phyloP scores from a whole-genome alignment of 2,888 invertebrate species.

The Odontothrips loti region DNA sequence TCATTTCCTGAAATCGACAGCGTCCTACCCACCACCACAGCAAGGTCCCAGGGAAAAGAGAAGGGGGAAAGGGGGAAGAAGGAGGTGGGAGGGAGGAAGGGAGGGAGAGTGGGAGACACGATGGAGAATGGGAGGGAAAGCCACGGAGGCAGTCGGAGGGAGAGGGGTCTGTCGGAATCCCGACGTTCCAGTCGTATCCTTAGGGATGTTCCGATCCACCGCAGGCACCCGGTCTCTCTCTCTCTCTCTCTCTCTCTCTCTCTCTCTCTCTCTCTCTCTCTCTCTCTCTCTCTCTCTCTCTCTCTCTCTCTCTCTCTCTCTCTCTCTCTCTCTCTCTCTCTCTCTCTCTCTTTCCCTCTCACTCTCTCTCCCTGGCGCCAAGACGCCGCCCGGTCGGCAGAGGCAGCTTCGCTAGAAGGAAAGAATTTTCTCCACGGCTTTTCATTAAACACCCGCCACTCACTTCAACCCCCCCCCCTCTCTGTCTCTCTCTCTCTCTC shows the following conservation, averaged over 20 bases:
- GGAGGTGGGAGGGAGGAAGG: neutral
- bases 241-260: neutral
- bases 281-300: neutral
- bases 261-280: neutral
- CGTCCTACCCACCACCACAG: neutral
- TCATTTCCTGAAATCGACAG: conserved; percentile 21
- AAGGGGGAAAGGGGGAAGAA: neutral
- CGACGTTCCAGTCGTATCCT: conserved; percentile 19
- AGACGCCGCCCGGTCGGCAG: neutral
- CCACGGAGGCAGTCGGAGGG: neutral
- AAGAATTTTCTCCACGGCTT: conserved; percentile 16
- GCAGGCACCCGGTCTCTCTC: neutral
- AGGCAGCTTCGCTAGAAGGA: neutral
- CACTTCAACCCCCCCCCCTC: neutral
- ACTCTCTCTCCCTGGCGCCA: neutral
- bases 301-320: neutral
- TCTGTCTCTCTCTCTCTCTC: neutral
- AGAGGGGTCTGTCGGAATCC: neutral
- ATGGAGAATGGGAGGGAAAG: neutral
- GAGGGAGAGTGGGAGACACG: neutral
- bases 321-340: neutral
- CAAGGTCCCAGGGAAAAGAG: neutral
- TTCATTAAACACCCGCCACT: conserved; percentile 22
- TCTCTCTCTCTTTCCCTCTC: neutral
- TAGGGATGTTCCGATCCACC: neutral